These are phyloP conservation scores for Muscicapa striata DNA, from an alignment of 2,797 vertebrate genomes.

Conservation along the genomic window DNA sequence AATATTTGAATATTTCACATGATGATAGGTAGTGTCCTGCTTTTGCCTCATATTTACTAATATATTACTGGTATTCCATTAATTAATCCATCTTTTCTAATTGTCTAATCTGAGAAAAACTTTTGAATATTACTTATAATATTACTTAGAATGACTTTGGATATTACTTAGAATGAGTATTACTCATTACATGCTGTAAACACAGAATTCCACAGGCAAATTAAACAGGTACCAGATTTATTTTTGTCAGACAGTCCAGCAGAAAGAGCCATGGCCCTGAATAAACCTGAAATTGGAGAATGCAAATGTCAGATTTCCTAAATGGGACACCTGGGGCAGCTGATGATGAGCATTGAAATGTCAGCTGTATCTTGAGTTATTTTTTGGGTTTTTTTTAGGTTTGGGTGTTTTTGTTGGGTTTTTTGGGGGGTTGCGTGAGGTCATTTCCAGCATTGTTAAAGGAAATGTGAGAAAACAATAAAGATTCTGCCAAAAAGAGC, in stretches of 20 bases:
- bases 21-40: neutral
- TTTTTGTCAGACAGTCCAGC: neutral
- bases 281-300: neutral
- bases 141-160: neutral
- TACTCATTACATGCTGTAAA: neutral
- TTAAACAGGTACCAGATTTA: neutral
- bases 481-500: neutral
- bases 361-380: neutral
- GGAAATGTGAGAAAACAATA: neutral
- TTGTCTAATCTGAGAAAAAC: neutral
- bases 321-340: neutral
- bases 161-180: neutral
- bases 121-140: neutral
- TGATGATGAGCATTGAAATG: neutral
- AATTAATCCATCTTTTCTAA: neutral
- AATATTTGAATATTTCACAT: neutral
- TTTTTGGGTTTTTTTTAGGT: neutral
- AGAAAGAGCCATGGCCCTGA: neutral
- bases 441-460: neutral
- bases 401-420: accelerated
- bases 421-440: neutral
- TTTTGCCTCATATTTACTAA: neutral
- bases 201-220: neutral
- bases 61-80: neutral
- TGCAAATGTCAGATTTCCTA: neutral